Evolutionary conservation across 2,797 vertebrate genomes (phyloP), one percentile per base, ranked within the genome.

Genomic region (Eospalax fontanierii): DNA sequence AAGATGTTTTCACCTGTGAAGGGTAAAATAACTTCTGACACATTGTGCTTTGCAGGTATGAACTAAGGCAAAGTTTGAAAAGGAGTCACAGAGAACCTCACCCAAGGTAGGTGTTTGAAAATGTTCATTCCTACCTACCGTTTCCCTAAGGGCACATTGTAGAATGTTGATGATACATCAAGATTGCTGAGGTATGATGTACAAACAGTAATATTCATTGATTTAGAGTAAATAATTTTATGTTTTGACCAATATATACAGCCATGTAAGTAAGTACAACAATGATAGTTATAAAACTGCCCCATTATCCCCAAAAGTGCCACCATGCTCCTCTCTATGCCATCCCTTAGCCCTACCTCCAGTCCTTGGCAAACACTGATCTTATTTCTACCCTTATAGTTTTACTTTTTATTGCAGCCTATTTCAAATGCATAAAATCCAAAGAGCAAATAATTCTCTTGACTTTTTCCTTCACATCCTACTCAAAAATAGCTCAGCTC

Each of bases 391-490:
- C 33, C 35, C 68, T 66, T 96, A 28, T 43, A 90, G 78, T 71
- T 80, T 54, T 91, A 35, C 59, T 76, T 92, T 96, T 94, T 84
- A 89, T 86, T 90, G 24, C 80, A 86, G 66, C 66, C 54, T 73
- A 7, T 95, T 97, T 96, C 93, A 93, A 97, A 97, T 96, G 70
- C 54, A 95, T 96, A 85, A 54, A 50, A 92, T 85, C 84, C 91
- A 94, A 97, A 94, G 89, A 97, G 96, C 78, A 94, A 96, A 96
- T 90, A 95, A 97, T 22, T 88, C 94, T 95, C 97, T 86, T 50
- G 68, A 87, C 95, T 94, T 98, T 96, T 90, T 30, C 66, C 97
- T 96, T 96, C 94, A 92, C 75, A 94, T 97, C 59, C 82, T 80
- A 91, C 91, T 97, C 85, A 96, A 96, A 95, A 97, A 94, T 96